These are phyloP conservation scores for Drosophila bocqueti DNA, from an alignment of 1,140 invertebrate species.

Conservation along the genomic window DNA sequence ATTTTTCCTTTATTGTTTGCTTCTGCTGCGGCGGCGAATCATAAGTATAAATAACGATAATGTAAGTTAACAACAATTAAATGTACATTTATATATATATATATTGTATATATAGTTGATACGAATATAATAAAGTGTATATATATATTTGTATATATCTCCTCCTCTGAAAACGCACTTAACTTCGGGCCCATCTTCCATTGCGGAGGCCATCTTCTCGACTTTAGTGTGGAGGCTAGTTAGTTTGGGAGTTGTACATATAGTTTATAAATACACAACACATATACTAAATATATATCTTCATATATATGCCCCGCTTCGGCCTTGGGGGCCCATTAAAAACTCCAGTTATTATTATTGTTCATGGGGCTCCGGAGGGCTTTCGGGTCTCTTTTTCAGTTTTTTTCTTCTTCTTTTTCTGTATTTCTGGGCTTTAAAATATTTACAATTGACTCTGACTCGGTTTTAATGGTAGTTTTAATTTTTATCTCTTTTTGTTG, in stretches of 20 bases:
- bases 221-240: constrained; percentile 45
- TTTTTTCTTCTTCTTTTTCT: background rate
- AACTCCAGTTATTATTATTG: constrained; percentile 62
- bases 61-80: constrained; percentile 79
- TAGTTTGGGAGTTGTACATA: constrained; percentile 37
- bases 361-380: constrained; percentile 55
- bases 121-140: constrained; percentile 40
- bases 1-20: constrained; percentile 62
- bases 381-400: constrained; percentile 13
- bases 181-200: constrained; percentile 43
- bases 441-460: constrained; percentile 71
- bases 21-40: constrained; percentile 73
- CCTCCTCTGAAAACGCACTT: constrained; percentile 29
- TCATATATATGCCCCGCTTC: constrained; percentile 45
- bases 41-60: constrained; percentile 72
- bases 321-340: constrained; percentile 77
- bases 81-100: constrained; percentile 64
- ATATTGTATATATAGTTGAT: constrained; percentile 5
- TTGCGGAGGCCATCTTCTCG: constrained; percentile 38
- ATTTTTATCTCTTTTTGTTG: constrained; percentile 32
- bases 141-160: constrained; percentile 31
- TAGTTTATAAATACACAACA: constrained; percentile 47
- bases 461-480: constrained; percentile 42
- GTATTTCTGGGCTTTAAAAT: constrained; percentile 40
- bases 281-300: constrained; percentile 39